These are phyloP conservation scores for Garra rufa DNA, from an alignment of 2,113 vertebrate genomes.

Conservation along the genomic window DNA sequence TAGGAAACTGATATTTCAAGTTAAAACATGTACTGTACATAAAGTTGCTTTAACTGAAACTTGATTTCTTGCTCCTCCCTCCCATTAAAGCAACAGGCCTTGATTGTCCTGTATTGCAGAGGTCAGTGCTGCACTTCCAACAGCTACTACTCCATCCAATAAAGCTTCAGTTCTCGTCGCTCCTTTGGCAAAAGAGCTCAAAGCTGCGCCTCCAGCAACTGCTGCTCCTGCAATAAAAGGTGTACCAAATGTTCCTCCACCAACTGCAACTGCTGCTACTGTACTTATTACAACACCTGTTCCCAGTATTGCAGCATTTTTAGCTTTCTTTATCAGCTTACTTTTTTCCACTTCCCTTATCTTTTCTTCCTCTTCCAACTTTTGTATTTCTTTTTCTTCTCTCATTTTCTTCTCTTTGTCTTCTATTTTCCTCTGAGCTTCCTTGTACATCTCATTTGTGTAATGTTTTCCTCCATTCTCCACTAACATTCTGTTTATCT, in stretches of 20 bases:
- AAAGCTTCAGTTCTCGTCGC: background rate
- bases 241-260: background rate
- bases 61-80: no score
- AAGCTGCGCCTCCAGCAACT: background rate
- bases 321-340: background rate
- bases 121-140: background rate
- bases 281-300: background rate
- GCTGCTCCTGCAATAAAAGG: background rate
- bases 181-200: background rate
- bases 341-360: background rate
- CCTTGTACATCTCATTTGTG: no score
- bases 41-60: no score
- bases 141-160: background rate
- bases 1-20: no score
- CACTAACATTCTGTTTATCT: no score
- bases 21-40: no score
- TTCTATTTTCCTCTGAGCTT: no score
- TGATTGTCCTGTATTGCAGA: background rate
- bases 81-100: no score
- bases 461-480: no score
- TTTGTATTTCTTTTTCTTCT: conserved; percentile 54
- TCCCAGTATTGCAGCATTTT: background rate
- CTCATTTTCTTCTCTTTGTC: conserved; percentile 63
- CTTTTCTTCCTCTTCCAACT: conserved; percentile 47
- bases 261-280: background rate